Conservation (phyloP, 1,140 invertebrate genomes). For the Heliconius eleuchia region DNA sequence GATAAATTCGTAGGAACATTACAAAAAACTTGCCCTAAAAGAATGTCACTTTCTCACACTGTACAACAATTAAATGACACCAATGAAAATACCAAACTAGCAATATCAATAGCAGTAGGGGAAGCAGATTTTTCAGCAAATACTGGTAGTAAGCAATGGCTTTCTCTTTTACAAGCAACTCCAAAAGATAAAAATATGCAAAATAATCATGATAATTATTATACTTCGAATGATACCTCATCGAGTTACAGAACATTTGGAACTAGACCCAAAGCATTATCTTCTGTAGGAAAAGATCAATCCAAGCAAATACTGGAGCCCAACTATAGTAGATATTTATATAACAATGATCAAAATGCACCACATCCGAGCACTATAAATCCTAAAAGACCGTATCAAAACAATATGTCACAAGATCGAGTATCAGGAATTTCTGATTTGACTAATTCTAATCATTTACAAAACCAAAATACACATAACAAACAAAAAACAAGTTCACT, state of each 20-base stretch:
- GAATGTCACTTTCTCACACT: background rate
- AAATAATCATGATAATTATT: background rate
- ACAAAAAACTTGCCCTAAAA: conserved; percentile 19
- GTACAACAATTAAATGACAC: background rate
- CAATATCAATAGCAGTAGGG: background rate
- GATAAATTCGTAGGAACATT: conserved; percentile 45
- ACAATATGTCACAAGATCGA: background rate
- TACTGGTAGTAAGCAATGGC: conserved; percentile 18
- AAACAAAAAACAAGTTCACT: background rate
- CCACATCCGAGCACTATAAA: background rate
- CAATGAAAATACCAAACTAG: background rate
- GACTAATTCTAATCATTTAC: background rate
- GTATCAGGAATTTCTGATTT: background rate
- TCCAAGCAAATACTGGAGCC: background rate
- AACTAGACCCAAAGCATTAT: background rate
- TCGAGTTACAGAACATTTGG: background rate
- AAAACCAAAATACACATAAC: background rate
- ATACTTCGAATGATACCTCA: background rate
- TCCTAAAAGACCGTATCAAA: background rate
- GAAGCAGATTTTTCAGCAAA: conserved; percentile 11
- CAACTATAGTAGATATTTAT: background rate
- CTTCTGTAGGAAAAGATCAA: background rate
- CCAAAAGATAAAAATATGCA: background rate
- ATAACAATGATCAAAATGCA: background rate
- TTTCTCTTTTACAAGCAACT: conserved; percentile 23